Conservation (phyloP, 2,113 vertebrate species). For the Chloropsis hardwickii region DNA sequence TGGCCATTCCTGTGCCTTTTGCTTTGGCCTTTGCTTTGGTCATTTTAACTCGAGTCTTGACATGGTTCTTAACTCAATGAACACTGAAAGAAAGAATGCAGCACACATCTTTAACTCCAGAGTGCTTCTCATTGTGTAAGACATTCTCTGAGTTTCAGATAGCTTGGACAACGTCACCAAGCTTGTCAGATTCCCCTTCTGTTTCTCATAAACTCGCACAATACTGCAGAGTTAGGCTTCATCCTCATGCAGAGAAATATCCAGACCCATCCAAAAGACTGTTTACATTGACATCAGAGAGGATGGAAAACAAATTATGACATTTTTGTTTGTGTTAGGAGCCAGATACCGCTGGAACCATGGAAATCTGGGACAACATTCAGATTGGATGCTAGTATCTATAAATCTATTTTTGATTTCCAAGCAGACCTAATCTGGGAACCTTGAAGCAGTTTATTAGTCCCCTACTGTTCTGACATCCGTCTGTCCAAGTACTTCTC, state of each 20-base stretch:
- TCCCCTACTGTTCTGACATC: constrained; percentile 9
- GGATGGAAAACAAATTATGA: constrained; percentile 33
- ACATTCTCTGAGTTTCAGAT: not conserved
- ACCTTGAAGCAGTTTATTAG: constrained; percentile 22
- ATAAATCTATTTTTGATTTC: constrained; percentile 31
- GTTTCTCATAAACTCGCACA: constrained; percentile 25
- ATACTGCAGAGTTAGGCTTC: not conserved
- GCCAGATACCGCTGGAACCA: constrained; percentile 15
- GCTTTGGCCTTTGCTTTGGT: not conserved
- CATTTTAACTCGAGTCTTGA: not conserved
- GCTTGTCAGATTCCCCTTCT: constrained; percentile 12
- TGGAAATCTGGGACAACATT: constrained; percentile 3
- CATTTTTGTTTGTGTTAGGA: constrained; percentile 24
- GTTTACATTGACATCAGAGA: constrained; percentile 49
- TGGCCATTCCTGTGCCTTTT: not conserved
- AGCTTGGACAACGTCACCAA: not conserved
- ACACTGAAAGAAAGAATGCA: not conserved
- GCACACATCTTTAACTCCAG: not conserved
- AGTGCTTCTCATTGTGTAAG: not conserved
- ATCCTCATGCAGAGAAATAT: not conserved
- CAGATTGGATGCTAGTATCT: not conserved
- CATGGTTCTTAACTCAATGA: not conserved
- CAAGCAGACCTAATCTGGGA: constrained; percentile 4
- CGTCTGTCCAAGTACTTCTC: not conserved
- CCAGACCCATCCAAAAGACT: constrained; percentile 17